Conservation (phyloP, 2,113 vertebrate species). For the Saccopteryx leptura region DNA sequence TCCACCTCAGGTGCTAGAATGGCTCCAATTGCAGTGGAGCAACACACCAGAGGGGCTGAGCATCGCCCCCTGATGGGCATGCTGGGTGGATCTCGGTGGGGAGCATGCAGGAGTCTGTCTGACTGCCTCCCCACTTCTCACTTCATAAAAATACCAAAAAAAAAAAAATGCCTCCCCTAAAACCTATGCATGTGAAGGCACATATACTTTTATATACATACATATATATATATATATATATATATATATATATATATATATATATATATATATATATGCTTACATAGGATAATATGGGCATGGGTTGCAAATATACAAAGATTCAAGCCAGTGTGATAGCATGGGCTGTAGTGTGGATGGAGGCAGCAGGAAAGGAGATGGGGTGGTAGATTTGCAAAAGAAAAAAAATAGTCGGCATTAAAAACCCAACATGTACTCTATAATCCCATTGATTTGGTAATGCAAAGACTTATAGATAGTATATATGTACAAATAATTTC, state of each 20-base stretch:
- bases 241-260: not conserved
- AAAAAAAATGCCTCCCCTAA: not conserved
- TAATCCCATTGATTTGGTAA: conserved; percentile 18
- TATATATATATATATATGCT: not conserved
- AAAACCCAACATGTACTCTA: not conserved
- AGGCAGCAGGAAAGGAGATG: not conserved
- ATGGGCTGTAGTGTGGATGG: not conserved
- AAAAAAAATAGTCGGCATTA: not conserved
- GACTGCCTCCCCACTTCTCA: too few species aligned
- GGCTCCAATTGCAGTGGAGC: too few species aligned
- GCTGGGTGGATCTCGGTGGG: too few species aligned
- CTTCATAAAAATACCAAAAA: not conserved
- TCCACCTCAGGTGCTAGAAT: too few species aligned
- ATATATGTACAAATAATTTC: not conserved
- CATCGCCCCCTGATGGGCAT: too few species aligned
- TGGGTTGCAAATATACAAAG: not conserved
- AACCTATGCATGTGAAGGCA: not conserved
- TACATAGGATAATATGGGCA: not conserved
- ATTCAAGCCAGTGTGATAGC: not conserved
- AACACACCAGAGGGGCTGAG: too few species aligned
- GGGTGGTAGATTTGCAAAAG: not conserved
- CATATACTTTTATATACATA: not conserved
- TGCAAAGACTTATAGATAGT: conserved; percentile 9
- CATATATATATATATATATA: not conserved
- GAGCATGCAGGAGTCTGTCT: too few species aligned